Percentiles rank a stretch among this genome's conserved stretches.
Evolutionary conservation across 2,797 vertebrate genomes (phyloP).

Genomic region (Pogonophryne albipinna): DNA sequence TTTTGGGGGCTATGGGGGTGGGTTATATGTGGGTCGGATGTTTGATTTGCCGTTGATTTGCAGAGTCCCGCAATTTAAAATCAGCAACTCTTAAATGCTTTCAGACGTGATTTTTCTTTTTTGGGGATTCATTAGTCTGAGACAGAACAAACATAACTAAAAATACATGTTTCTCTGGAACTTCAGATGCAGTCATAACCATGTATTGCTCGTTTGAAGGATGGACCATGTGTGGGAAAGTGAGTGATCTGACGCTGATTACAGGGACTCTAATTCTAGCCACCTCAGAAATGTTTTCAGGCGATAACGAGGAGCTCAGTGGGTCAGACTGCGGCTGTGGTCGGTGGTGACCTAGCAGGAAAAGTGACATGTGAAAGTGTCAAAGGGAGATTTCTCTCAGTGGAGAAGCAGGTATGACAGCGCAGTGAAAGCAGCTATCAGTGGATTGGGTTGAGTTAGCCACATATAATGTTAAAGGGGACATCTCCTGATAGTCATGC

Average conservation of each 20-base stretch:
- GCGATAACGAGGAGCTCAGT: conserved; percentile 39
- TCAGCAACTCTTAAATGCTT: conserved; percentile 88
- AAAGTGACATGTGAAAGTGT: conserved; percentile 56
- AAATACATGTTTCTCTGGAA: too few species aligned
- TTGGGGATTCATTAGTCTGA: conserved; percentile 49
- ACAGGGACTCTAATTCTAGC: conserved; percentile 50
- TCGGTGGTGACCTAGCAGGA: conserved; percentile 45
- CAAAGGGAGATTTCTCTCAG: conserved; percentile 19
- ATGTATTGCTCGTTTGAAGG: conserved; percentile 34
- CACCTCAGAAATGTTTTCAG: conserved; percentile 31
- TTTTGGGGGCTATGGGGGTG: conserved; percentile 84
- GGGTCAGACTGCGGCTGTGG: conserved; percentile 57
- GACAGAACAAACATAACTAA: neutral
- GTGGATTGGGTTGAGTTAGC: conserved; percentile 60
- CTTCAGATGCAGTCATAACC: neutral
- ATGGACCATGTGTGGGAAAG: conserved; percentile 22
- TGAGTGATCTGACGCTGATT: conserved; percentile 76
- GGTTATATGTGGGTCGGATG: conserved; percentile 39
- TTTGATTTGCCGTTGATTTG: conserved; percentile 94
- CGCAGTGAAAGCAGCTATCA: conserved; percentile 26
- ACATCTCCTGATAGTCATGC: conserved; percentile 76
- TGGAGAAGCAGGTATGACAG: conserved; percentile 5
- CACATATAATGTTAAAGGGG: conserved; percentile 62
- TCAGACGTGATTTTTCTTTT: conserved; percentile 83
- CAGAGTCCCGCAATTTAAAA: conserved; percentile 88